Evolutionary conservation across 1,140 invertebrate species (phyloP).

Genomic region (Listronotus bonariensis): DNA sequence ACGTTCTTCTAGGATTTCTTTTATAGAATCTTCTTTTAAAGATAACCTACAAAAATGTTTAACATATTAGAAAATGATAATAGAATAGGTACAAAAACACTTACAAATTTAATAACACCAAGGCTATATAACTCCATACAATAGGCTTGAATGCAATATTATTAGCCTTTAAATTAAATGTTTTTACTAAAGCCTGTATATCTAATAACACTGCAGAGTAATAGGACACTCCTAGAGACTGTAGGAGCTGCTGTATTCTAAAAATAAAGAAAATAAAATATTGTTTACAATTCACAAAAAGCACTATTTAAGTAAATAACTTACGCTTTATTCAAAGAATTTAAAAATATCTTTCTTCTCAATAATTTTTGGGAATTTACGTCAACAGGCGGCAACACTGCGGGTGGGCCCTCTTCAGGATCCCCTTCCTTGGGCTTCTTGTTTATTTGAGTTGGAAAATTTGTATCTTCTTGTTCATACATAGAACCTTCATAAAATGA

Average conservation of each 20-base stretch:
- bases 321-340: conserved; percentile 60
- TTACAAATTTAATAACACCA: conserved; percentile 60
- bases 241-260: conserved; percentile 41
- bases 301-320: conserved; percentile 16
- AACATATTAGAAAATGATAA: background rate
- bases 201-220: conserved; percentile 48
- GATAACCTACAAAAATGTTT: conserved; percentile 36
- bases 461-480: conserved; percentile 43
- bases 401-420: conserved; percentile 39
- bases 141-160: conserved; percentile 65
- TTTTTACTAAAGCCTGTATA: conserved; percentile 60
- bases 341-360: conserved; percentile 62
- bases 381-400: conserved; percentile 61
- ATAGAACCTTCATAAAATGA: conserved; percentile 58
- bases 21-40: conserved; percentile 36
- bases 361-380: conserved; percentile 62
- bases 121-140: conserved; percentile 61
- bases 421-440: conserved; percentile 48
- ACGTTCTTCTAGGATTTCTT: conserved; percentile 33
- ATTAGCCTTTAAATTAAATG: conserved; percentile 62
- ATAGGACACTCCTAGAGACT: conserved; percentile 29
- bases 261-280: conserved; percentile 16
- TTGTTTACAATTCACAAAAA: no score
- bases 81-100: conserved; percentile 10
- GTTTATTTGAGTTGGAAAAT: conserved; percentile 41